Evolutionary conservation across 2,888 invertebrate species (phyloP).

Genomic region (Calliscelio sp.): DNA sequence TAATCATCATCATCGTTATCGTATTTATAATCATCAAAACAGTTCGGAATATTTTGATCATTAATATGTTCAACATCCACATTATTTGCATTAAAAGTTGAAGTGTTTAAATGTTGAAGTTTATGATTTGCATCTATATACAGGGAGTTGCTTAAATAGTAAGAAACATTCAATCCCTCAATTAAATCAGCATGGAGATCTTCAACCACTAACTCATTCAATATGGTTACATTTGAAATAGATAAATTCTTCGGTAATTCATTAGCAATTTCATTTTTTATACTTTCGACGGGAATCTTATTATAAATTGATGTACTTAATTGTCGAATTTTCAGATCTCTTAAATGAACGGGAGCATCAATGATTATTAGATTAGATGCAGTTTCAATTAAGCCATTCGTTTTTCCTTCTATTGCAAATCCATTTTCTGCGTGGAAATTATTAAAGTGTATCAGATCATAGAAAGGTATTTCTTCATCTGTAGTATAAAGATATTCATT

Average conservation of each 20-base stretch:
- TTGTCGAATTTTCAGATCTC: constrained; percentile 67
- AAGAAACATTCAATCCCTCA: constrained; percentile 46
- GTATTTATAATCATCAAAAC: not conserved
- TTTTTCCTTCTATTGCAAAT: constrained; percentile 45
- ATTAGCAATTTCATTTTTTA: constrained; percentile 64
- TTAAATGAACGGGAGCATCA: constrained; percentile 47
- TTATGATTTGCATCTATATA: constrained; percentile 12
- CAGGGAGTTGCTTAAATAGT: constrained; percentile 37
- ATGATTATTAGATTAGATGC: constrained; percentile 29
- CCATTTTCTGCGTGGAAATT: constrained; percentile 35
- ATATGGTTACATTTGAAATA: constrained; percentile 71
- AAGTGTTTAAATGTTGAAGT: not conserved
- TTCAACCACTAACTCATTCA: constrained; percentile 67
- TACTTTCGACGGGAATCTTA: constrained; percentile 74
- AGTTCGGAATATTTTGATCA: not conserved
- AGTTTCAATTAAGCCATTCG: constrained; percentile 29
- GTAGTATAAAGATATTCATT: constrained; percentile 79
- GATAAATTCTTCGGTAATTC: constrained; percentile 46
- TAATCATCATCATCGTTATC: constrained; percentile 26
- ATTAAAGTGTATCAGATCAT: constrained; percentile 51
- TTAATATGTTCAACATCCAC: not conserved
- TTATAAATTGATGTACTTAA: constrained; percentile 78
- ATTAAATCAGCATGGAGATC: constrained; percentile 72
- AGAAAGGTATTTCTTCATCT: constrained; percentile 72
- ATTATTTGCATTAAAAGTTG: not conserved